Conservation (phyloP, 2,797 vertebrate genomes). For the Hephaestus fuliginosus region DNA sequence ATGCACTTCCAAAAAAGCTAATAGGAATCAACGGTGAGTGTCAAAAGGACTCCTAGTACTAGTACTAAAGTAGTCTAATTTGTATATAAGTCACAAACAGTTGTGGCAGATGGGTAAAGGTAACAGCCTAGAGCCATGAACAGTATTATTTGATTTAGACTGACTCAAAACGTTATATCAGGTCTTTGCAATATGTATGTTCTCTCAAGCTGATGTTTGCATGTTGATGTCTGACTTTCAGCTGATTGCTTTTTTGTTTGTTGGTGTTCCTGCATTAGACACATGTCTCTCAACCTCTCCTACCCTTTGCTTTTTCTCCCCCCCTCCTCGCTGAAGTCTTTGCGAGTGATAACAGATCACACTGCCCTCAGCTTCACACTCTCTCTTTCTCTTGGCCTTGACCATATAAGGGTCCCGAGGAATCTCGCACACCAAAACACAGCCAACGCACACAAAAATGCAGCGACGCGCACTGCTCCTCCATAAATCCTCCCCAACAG, state of each 20-base stretch:
- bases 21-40: neutral
- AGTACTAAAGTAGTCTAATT: neutral
- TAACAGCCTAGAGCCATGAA: neutral
- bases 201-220: neutral
- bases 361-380: conserved; percentile 69
- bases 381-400: conserved; percentile 73
- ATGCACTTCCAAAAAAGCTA: neutral
- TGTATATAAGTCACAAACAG: neutral
- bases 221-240: neutral
- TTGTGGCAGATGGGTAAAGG: neutral
- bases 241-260: neutral
- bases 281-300: conserved; percentile 8
- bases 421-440: conserved; percentile 81
- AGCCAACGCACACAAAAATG: conserved; percentile 73
- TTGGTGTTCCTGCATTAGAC: conserved; percentile 11
- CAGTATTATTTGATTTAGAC: neutral
- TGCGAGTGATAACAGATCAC: conserved; percentile 79
- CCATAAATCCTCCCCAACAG: conserved; percentile 13
- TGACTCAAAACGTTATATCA: neutral
- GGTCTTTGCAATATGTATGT: neutral
- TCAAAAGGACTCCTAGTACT: too few relatives aligned
- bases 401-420: conserved; percentile 88
- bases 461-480: conserved; percentile 30
- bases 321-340: conserved; percentile 51
- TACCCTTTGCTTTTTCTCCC: conserved; percentile 24